Conservation (phyloP, 1,140 invertebrate species). For the Diuraphis noxia region DNA sequence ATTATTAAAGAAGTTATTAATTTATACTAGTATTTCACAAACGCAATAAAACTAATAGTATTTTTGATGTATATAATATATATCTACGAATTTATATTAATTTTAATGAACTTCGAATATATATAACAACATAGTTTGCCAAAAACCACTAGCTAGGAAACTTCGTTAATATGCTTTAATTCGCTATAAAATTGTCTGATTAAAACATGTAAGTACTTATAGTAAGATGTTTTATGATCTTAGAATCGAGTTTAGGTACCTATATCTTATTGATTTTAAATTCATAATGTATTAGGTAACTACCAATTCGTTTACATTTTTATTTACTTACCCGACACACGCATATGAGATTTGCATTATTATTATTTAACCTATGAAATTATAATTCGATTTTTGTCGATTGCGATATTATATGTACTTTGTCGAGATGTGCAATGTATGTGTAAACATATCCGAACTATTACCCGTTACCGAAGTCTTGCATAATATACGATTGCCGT, state of each 20-base stretch:
- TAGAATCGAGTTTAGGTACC: neutral
- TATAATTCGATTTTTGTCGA: neutral
- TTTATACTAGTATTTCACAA: neutral
- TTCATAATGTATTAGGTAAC: neutral
- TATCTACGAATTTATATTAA: neutral
- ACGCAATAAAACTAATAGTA: neutral
- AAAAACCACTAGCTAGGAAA: neutral
- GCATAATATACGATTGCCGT: neutral
- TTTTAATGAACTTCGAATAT: neutral
- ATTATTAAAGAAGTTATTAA: neutral
- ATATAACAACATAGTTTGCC: neutral
- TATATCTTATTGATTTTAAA: neutral
- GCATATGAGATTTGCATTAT: neutral
- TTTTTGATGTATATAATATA: neutral
- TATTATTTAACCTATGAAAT: constrained; percentile 3
- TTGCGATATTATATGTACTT: neutral
- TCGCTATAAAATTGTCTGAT: neutral
- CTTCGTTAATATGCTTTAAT: neutral
- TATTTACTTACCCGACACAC: neutral
- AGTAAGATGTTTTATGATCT: neutral
- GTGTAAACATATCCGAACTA: too few relatives aligned
- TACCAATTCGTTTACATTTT: neutral
- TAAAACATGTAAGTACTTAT: neutral
- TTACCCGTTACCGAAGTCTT: neutral
- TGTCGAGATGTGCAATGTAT: neutral